These are phyloP conservation scores for Cichladusa arquata DNA, from an alignment of 2,113 vertebrate genomes.

Conservation along the genomic window DNA sequence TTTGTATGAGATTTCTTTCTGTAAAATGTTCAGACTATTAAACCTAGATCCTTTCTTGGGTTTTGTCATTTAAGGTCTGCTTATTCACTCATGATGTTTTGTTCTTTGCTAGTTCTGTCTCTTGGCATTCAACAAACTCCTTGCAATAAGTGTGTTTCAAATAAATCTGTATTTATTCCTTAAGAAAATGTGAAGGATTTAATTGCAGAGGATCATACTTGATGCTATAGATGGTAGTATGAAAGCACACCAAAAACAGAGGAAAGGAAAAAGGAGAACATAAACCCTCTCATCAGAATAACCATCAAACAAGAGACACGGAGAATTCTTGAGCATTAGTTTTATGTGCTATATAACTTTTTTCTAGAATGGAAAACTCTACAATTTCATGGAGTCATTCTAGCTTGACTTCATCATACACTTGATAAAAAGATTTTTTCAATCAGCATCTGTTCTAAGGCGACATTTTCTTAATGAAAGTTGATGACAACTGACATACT, in stretches of 20 bases:
- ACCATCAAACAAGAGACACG: neutral
- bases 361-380: neutral
- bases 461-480: neutral
- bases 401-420: neutral
- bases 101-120: neutral
- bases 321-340: neutral
- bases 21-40: neutral
- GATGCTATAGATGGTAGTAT: neutral
- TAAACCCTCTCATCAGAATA: neutral
- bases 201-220: neutral
- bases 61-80: neutral
- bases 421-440: neutral
- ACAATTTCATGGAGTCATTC: neutral
- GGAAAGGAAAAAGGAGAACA: neutral
- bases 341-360: accelerated
- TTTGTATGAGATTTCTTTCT: neutral
- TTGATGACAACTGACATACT: neutral
- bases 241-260: neutral
- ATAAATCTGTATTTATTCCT: neutral
- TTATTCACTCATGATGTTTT: neutral
- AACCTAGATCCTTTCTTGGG: neutral
- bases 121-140: neutral
- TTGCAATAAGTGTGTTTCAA: neutral
- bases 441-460: neutral
- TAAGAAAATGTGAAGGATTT: neutral